phyloP scores from a whole-genome alignment of 2,888 invertebrate species.

The Prosapia bicincta region DNA sequence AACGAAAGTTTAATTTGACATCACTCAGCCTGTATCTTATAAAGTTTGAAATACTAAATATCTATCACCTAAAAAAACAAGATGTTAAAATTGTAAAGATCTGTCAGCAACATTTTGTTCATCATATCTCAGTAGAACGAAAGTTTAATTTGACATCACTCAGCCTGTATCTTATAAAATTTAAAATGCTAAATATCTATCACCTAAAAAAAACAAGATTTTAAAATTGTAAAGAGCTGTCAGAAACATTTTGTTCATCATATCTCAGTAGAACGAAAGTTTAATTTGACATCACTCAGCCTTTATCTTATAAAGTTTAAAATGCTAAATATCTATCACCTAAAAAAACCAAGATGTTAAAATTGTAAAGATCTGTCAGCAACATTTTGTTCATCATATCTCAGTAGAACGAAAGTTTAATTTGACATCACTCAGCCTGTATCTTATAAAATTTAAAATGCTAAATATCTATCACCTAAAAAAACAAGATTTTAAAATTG shows the following conservation, averaged over 20 bases:
- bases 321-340: too few relatives aligned
- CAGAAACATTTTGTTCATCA: background rate
- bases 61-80: too few relatives aligned
- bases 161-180: background rate
- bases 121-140: background rate
- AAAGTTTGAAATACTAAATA: too few relatives aligned
- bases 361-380: background rate
- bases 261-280: constrained; percentile 12
- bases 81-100: too few relatives aligned
- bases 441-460: too few relatives aligned
- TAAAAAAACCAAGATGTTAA: too few relatives aligned
- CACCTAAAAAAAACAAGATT: background rate
- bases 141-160: background rate
- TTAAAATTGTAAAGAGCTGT: background rate
- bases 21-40: background rate
- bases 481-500: too few relatives aligned
- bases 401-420: constrained; percentile 14
- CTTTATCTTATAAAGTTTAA: too few relatives aligned
- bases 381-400: constrained; percentile 3
- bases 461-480: too few relatives aligned
- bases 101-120: background rate
- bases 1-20: background rate
- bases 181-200: too few relatives aligned
- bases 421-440: too few relatives aligned
- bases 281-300: background rate